Evolutionary conservation across 2,113 vertebrate species (phyloP), one percentile per base, ranked within the genome.

Genomic region (Paedocypris sp.): DNA sequence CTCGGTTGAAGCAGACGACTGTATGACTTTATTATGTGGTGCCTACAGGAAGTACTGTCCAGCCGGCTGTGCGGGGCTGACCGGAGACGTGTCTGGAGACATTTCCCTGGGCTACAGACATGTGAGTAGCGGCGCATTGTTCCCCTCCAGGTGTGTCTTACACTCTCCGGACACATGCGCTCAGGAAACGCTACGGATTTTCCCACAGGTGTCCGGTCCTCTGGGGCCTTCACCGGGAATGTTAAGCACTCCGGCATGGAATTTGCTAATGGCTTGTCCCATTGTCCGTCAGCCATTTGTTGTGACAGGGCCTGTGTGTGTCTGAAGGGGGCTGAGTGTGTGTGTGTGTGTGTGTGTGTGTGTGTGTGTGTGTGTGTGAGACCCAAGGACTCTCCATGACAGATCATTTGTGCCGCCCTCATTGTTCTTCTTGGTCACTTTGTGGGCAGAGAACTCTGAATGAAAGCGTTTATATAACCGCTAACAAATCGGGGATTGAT

Each of bases 1-100:
- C n/a, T n/a, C n/a, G n/a, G n/a, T n/a, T n/a, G 60, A 49, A 61
- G 56, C 49, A 19, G 32, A n/a, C n/a, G n/a, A n/a, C n/a, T 22
- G 18, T 39, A 46, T 38, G 13, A 29, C 39, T 62, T 58, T 74
- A 64, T 76, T 66, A 41, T 74, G n/a, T 23, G 47, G 33, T 43
- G 64, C 50, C 41, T 28, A 66, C 54, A 93, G 90, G 77, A 90
- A 82, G 70, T 92, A 87, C 70, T 93, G 90, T 79, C 90, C 90
- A 25, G 87, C 89, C 77, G 89, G 90, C 67, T 93, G 90, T 79
- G 83, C 75, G 79, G 86, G 82, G 12, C 26, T 88, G 71, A 74
- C 75, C 48, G 90, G 89, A 28, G 89, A 90, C 38, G 74, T 93
- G 67, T 88, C 82, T 41, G 90, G 90, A 38, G 83, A 91, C 64